Conservation (phyloP, 2,797 vertebrate species). For the Danio kyathit region DNA sequence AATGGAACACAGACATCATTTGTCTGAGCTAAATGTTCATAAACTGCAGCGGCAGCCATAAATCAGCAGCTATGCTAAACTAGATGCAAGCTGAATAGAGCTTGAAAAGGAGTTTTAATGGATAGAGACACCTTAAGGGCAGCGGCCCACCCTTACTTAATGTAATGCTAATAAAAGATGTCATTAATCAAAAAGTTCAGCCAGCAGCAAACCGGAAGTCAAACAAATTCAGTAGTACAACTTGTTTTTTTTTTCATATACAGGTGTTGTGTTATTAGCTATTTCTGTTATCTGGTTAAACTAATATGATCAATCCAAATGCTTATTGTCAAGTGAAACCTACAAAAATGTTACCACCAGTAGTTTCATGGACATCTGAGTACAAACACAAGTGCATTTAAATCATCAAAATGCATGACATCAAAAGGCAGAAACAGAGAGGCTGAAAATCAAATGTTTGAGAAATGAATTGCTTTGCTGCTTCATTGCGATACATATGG, state of each 20-base stretch:
- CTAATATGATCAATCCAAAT: not conserved
- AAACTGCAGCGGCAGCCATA: slow-evolving; percentile 44
- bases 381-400: slow-evolving; percentile 10
- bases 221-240: not conserved
- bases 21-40: slow-evolving; percentile 52
- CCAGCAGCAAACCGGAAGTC: not conserved
- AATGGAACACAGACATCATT: slow-evolving; percentile 58
- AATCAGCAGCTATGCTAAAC: slow-evolving; percentile 51
- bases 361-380: not conserved
- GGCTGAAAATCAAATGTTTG: slow-evolving; percentile 12
- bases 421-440: slow-evolving; percentile 1
- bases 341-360: not conserved
- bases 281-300: not conserved
- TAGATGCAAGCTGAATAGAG: slow-evolving; percentile 41
- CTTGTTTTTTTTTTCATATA: not conserved
- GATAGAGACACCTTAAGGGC: slow-evolving; percentile 27
- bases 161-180: slow-evolving; percentile 38
- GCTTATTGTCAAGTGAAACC: not conserved
- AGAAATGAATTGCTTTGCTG: slow-evolving; percentile 34
- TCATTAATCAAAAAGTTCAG: slow-evolving; percentile 12
- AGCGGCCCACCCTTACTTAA: slow-evolving; percentile 28
- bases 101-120: slow-evolving; percentile 45
- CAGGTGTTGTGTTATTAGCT: not conserved
- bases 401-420: not conserved
- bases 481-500: slow-evolving; percentile 13